phyloP scores from a whole-genome alignment of 2,888 invertebrate species.

The Caenorhabditis parvicauda region DNA sequence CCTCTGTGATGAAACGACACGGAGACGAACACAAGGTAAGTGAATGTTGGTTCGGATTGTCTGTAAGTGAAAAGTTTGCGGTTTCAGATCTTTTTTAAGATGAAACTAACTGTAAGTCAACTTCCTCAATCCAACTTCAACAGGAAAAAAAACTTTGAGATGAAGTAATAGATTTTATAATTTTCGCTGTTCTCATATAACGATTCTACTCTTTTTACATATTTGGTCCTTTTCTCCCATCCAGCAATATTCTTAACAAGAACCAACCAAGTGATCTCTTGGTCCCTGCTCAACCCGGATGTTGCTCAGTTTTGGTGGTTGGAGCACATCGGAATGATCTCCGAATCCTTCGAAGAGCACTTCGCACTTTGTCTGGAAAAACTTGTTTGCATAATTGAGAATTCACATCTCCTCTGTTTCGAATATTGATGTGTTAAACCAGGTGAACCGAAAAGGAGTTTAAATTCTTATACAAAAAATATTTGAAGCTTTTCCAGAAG shows the following conservation, averaged over 20 bases:
- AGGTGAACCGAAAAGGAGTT: too few relatives aligned
- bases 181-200: neutral
- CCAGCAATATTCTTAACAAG: too few relatives aligned
- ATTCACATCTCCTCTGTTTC: too few relatives aligned
- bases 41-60: constrained; percentile 45
- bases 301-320: constrained; percentile 49
- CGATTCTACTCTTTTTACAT: neutral
- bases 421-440: too few relatives aligned
- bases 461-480: too few relatives aligned
- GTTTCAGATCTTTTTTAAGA: neutral
- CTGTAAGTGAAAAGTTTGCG: constrained; percentile 23
- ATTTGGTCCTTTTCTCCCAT: neutral
- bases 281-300: constrained; percentile 49
- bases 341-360: constrained; percentile 57
- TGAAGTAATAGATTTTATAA: too few relatives aligned
- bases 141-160: too few relatives aligned
- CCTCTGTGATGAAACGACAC: constrained; percentile 52
- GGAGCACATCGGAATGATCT: constrained; percentile 37
- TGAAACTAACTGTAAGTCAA: too few relatives aligned
- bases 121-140: too few relatives aligned
- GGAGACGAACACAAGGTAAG: constrained; percentile 42
- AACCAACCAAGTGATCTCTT: constrained; percentile 53
- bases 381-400: neutral
- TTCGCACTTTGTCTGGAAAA: constrained; percentile 52
- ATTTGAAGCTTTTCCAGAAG: neutral